Evolutionary conservation across 1,140 invertebrate species (phyloP), one percentile per base, ranked within the genome.

Genomic region (Formica exsecta): DNA sequence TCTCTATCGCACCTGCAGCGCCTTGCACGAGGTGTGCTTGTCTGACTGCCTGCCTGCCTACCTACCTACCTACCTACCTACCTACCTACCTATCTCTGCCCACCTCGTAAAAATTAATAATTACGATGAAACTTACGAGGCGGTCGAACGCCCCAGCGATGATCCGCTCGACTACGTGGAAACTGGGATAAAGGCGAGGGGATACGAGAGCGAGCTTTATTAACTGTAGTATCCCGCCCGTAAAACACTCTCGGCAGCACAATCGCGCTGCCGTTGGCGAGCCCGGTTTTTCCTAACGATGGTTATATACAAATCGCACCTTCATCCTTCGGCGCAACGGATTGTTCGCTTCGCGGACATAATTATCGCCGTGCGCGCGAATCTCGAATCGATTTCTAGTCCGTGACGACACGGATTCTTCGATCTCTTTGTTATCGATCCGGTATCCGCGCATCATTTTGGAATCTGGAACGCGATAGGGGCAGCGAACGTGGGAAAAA

Each of bases 41-140:
- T 57, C 54, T 48, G 68, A 16, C 51, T 61, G 66, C 66, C 79
- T 81, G n/a, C 66, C 54, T 81, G 29, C 22, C 79, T 81, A 44
- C 51, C 79, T 81, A 86, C 81, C 70, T 51, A 48, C 51, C 79
- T 74, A 83, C 25, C 75, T 66, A 76, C 62, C 29, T 64, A 32
- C 48, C 36, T 80, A 73, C 32, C 32, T 32, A 32, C 32, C 76
- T 41, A 61, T 44, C 32, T 41, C 25, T 57, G 25, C 25, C 54
- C 51, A 80, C 66, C 87, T 93, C 92, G 91, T 94, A 94, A 94
- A 93, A 94, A 92, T 93, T 90, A 90, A 91, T 94, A 93, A 94
- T 94, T 94, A 94, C 89, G 93, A 91, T 87, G 84, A 84, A 90
- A 92, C 79, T 90, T 89, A 87, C 88, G 87, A 87, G 85, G 19